These are phyloP conservation scores for Magallana angulata DNA, from an alignment of 1,140 invertebrate species.

Conservation along the genomic window DNA sequence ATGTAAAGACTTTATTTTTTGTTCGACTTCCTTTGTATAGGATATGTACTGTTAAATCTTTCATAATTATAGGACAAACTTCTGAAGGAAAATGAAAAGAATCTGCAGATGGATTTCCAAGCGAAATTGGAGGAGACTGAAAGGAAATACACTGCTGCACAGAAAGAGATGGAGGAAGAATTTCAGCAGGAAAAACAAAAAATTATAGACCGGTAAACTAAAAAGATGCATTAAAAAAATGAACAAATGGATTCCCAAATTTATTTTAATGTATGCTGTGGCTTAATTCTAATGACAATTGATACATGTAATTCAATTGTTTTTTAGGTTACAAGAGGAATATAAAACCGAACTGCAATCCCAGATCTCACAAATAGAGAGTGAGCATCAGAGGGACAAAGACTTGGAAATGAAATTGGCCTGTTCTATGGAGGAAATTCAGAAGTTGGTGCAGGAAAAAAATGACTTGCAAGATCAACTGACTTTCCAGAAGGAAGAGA, in stretches of 20 bases:
- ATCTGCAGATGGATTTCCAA: not conserved
- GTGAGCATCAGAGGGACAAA: slow-evolving; percentile 29
- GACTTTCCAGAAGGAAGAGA: slow-evolving; percentile 38
- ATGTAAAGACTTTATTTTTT: too few species aligned
- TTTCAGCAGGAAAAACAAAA: slow-evolving; percentile 53
- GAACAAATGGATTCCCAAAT: too few species aligned
- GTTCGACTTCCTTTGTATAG: too few species aligned
- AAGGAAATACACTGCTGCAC: slow-evolving; percentile 36
- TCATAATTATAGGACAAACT: not conserved
- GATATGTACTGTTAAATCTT: not conserved
- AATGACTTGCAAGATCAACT: slow-evolving; percentile 48
- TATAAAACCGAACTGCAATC: slow-evolving; percentile 49
- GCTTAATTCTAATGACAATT: too few species aligned
- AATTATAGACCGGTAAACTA: slow-evolving; percentile 45
- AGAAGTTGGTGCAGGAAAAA: slow-evolving; percentile 49
- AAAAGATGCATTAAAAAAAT: not conserved
- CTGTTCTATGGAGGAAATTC: slow-evolving; percentile 41
- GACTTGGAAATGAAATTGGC: slow-evolving; percentile 45
- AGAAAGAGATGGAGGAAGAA: slow-evolving; percentile 47
- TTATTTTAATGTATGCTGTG: too few species aligned
- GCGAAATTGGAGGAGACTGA: not conserved
- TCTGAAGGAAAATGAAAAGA: slow-evolving; percentile 21
- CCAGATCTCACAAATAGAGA: slow-evolving; percentile 39
- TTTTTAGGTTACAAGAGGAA: slow-evolving; percentile 44
- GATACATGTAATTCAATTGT: not conserved